These are phyloP conservation scores for Campylorhamphus procurvoides DNA, from an alignment of 2,113 vertebrate genomes.

Conservation along the genomic window DNA sequence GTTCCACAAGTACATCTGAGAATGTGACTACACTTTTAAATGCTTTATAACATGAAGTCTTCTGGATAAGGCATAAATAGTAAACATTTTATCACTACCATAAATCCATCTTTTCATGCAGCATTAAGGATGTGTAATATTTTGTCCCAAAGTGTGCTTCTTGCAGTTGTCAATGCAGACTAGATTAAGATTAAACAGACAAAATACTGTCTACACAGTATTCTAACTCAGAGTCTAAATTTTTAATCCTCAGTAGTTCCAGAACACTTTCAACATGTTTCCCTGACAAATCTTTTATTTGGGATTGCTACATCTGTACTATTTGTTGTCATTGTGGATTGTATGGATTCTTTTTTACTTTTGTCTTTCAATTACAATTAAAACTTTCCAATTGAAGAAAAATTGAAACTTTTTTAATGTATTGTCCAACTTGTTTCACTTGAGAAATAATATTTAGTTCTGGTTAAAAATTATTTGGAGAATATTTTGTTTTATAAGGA, in stretches of 20 bases:
- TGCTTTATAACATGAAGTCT: neutral
- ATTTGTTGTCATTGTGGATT: neutral
- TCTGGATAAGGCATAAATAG: neutral
- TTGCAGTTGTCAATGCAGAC: neutral
- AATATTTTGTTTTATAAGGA: neutral
- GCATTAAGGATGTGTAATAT: neutral
- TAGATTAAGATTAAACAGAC: neutral
- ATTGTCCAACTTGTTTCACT: neutral
- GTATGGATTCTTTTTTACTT: neutral
- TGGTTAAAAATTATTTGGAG: neutral
- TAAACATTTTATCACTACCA: neutral
- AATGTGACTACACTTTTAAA: neutral
- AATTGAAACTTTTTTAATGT: neutral
- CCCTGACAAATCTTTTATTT: neutral
- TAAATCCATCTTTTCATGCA: neutral
- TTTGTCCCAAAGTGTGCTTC: neutral
- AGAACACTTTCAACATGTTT: neutral
- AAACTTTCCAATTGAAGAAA: neutral
- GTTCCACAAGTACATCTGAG: neutral
- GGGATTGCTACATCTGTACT: neutral
- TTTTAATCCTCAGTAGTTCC: neutral
- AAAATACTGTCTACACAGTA: neutral
- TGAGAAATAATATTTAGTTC: neutral
- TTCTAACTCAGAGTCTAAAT: neutral
- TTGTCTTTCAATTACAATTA: neutral